A percentile compares a stretch with the other conserved stretches of the same genome.
Conservation (phyloP, 2,888 invertebrate genomes). For the Andrena bucephala region DNA sequence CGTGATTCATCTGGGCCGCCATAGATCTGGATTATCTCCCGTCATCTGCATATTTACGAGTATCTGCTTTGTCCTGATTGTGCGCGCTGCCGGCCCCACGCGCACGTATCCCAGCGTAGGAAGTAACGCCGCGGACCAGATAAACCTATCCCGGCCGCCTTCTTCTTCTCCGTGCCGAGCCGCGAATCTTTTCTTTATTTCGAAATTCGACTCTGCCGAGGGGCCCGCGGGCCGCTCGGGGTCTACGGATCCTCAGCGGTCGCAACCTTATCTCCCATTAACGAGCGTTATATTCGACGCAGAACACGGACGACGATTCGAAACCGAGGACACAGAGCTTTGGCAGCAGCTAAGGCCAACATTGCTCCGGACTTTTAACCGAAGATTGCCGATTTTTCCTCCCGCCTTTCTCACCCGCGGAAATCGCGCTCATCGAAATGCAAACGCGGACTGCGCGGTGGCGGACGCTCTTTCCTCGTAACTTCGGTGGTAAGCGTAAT, state of each 20-base stretch:
- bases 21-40: conserved; percentile 83
- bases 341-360: too few relatives aligned
- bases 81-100: conserved; percentile 59
- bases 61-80: conserved; percentile 77
- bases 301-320: too few relatives aligned
- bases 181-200: conserved; percentile 29
- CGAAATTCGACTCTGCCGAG: conserved; percentile 31
- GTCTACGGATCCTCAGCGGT: too few relatives aligned
- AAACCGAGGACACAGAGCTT: too few relatives aligned
- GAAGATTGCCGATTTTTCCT: too few relatives aligned
- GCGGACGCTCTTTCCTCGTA: conserved; percentile 18
- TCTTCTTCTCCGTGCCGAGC: not conserved
- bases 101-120: conserved; percentile 61
- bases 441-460: not conserved
- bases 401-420: not conserved
- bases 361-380: too few relatives aligned
- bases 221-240: not conserved
- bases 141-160: conserved; percentile 40
- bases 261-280: too few relatives aligned
- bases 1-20: conserved; percentile 77
- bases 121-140: conserved; percentile 60
- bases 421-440: not conserved
- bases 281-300: too few relatives aligned
- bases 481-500: conserved; percentile 23
- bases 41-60: conserved; percentile 83